Conservation (phyloP, 1,140 invertebrate genomes). For the Trigoniulus corallinus region DNA sequence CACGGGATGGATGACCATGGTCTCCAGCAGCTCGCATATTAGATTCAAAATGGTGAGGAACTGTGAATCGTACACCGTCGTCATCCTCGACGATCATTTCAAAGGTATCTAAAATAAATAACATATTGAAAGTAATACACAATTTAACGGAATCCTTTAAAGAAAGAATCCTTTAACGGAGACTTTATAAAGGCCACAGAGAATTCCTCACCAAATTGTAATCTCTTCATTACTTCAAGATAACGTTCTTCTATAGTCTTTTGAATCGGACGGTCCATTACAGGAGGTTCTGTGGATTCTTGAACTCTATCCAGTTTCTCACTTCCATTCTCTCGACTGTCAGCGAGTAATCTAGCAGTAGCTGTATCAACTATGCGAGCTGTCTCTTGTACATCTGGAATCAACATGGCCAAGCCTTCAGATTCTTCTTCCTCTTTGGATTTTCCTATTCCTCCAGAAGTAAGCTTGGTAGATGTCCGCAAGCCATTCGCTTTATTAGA, state of each 20-base stretch:
- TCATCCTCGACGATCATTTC: slow-evolving; percentile 74
- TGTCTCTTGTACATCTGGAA: slow-evolving; percentile 71
- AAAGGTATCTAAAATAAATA: slow-evolving; percentile 55
- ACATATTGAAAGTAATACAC: too few relatives aligned
- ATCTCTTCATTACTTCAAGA: slow-evolving; percentile 63
- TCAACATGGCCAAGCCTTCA: slow-evolving; percentile 67
- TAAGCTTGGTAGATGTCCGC: not conserved
- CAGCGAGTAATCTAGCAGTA: slow-evolving; percentile 31
- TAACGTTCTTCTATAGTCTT: slow-evolving; percentile 41
- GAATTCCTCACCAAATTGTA: slow-evolving; percentile 59
- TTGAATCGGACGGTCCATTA: not conserved
- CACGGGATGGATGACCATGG: slow-evolving; percentile 57
- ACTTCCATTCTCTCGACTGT: not conserved
- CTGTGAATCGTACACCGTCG: slow-evolving; percentile 59
- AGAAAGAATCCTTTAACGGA: too few relatives aligned
- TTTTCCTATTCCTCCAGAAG: slow-evolving; percentile 17
- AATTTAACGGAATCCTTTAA: too few relatives aligned
- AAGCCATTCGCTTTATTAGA: not conserved
- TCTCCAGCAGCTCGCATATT: slow-evolving; percentile 72
- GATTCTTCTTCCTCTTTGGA: slow-evolving; percentile 55
- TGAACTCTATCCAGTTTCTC: not conserved
- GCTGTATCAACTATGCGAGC: slow-evolving; percentile 49
- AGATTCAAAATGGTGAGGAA: slow-evolving; percentile 82
- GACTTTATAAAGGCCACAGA: not conserved
- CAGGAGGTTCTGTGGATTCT: not conserved